Percentiles rank a stretch among this genome's conserved stretches.
These are phyloP conservation scores for Eilema sororculum DNA, from an alignment of 2,888 invertebrate species.

Conservation along the genomic window DNA sequence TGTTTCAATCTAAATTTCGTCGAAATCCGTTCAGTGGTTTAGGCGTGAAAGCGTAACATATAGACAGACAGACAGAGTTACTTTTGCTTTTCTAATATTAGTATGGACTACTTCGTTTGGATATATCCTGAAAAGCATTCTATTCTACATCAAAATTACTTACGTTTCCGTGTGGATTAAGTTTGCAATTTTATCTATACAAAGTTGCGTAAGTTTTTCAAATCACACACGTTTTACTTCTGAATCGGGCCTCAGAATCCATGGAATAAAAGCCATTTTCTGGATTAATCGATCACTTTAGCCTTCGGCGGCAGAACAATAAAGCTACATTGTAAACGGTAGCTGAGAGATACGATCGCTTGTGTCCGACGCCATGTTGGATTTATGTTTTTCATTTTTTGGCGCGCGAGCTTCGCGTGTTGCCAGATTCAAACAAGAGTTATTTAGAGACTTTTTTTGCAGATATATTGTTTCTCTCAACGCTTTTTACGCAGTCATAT, in stretches of 20 bases:
- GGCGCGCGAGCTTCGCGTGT: not conserved
- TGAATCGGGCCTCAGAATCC: not conserved
- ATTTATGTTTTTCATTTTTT: constrained; percentile 38
- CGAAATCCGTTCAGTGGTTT: too few species aligned
- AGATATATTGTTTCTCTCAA: not conserved
- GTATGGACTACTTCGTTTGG: too few species aligned
- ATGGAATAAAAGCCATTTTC: constrained; percentile 1
- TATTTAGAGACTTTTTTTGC: not conserved
- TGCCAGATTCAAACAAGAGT: constrained; percentile 13
- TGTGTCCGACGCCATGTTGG: constrained; percentile 62
- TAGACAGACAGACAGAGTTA: too few species aligned
- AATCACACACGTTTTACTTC: not conserved
- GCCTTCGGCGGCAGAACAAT: constrained; percentile 35
- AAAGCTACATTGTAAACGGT: constrained; percentile 63
- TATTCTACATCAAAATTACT: too few species aligned
- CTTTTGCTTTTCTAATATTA: too few species aligned
- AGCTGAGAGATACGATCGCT: constrained; percentile 68
- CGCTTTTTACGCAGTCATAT: not conserved
- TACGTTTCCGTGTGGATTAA: too few species aligned
- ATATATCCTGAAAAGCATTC: too few species aligned
- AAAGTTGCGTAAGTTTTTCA: too few species aligned
- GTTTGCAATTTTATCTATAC: too few species aligned
- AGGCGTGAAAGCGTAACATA: too few species aligned
- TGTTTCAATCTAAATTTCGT: too few species aligned
- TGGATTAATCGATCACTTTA: constrained; percentile 43